phyloP scores from a whole-genome alignment of 2,797 vertebrate species.

The Enteromius trimaculatus region DNA sequence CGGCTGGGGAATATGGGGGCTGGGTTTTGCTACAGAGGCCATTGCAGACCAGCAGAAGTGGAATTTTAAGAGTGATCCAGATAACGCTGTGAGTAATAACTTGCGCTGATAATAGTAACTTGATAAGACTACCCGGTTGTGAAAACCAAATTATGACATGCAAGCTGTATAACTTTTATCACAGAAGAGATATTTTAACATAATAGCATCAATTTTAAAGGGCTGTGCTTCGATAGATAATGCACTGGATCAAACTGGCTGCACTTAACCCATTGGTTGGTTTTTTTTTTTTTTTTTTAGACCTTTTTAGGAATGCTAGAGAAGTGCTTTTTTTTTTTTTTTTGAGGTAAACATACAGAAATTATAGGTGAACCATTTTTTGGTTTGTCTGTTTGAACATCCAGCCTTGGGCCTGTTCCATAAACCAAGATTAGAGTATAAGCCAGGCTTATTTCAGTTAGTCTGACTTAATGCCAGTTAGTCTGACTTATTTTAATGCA shows the following conservation, averaged over 20 bases:
- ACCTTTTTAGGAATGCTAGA: background rate
- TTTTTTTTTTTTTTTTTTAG: background rate
- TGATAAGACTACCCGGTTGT: background rate
- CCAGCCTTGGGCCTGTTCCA: no score
- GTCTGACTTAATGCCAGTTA: no score
- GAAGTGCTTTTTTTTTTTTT: background rate
- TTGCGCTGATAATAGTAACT: background rate
- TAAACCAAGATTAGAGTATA: no score
- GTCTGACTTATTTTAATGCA: no score
- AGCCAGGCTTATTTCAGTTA: no score
- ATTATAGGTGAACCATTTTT: background rate
- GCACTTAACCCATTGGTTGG: background rate
- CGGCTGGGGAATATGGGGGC: constrained; percentile 80
- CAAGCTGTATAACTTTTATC: background rate
- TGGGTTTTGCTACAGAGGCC: constrained; percentile 79
- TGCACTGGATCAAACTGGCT: background rate
- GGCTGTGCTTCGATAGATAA: background rate
- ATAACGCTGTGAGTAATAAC: constrained; percentile 78
- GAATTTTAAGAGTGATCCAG: constrained; percentile 79
- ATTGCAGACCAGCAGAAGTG: constrained; percentile 85
- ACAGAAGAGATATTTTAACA: background rate
- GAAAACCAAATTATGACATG: background rate
- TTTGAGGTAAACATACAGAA: background rate
- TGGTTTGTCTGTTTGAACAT: background rate
- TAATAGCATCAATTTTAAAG: background rate